Base-by-base conservation (phyloP, 2,797 vertebrate genomes). In the Scolopax rusticola region DNA sequence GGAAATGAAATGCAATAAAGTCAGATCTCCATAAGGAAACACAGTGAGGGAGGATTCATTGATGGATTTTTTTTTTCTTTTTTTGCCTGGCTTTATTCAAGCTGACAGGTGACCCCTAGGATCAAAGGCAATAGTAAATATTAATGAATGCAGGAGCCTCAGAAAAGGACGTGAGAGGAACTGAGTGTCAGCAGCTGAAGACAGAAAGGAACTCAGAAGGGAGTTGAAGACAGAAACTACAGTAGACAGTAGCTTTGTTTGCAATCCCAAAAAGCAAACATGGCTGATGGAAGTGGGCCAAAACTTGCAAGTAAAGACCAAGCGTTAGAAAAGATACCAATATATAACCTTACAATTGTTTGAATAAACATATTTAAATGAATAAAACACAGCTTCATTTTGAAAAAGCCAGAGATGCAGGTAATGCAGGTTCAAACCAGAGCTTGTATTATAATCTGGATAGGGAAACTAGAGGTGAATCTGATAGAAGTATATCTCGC, bases 71-170 rank as follows among this genome's bases (percentile, higher is more conserved):
- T 59, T 59, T 59, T 59, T 59, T 36, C 18, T 51, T 51, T 51
- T 48, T 80, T 68, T 28, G 1, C 13, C 24, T 76, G 24, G 30
- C 9, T 84, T 90, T 94, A 75, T 78, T 88, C 82, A 88, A 53
- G 32, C 8, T 94, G 85, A 90, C 76, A 93, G 61, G 38, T 88
- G 32, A 90, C 41, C 15, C 17, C 36, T 54, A 65, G 25, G 59
- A 95, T 92, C 74, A 96, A 96, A 96, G 70, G n/a, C 50, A 71
- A 36, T 27, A 17, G 50, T 93, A 86, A 81, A 91, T 93, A 94
- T 93, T 95, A 94, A 93, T 90, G 83, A 89, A 78, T 57, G n/a
- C 41, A 81, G 53, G 40, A 91, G 13, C 12, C 15, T 89, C 40
- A 63, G 77, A 73, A 90, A 82, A 78, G 40, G 20, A 90, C 33